Evolutionary conservation across 2,113 vertebrate genomes (phyloP), one percentile per base, ranked within the genome.

Genomic region (Emydocephalus ijimae): DNA sequence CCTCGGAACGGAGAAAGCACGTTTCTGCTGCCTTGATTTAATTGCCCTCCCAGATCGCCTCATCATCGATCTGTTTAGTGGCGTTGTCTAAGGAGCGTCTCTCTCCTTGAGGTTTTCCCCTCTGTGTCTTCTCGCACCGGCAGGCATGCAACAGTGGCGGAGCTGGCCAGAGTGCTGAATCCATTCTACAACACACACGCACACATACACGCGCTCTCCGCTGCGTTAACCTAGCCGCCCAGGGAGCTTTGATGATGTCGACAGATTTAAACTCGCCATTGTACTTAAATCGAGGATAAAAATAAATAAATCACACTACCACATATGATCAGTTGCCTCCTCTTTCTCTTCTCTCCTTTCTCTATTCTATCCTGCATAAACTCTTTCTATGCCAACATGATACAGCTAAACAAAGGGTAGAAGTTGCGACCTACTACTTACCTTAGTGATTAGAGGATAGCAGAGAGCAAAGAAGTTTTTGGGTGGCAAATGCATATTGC

Each of bases 311-410:
- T 85, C 29, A 85, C 45, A n/a, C 18, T 1, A 90, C 57, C 91
- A 92, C 86, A 15, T 2, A 24, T 89, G 93, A 93, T 95, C 93
- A 95, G 93, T 91, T 93, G 57, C 54, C 5, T 15, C 88, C 52
- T 48, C 74, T 54, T 48, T 88, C 86, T 52, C 86, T 15, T 21
- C 7, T n/a, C 43, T n/a, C 5, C 12, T 39, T 57, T n/a, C 15
- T 8, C 87, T 89, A 26, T 56, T 81, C 55, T 43, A 20, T 85
- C 74, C 81, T 21, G 90, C 54, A 50, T 90, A 96, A 96, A 96
- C 93, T 95, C 94, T 89, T 92, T 43, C 43, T 15, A 18, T 94
- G 94, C 89, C 96, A 89, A 89, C 59, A 86, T 89, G 52, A 18
- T 91, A 69, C 90, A 54, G 14, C 48, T 39, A 86, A 86, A 61